Evolutionary conservation across 2,888 invertebrate genomes (phyloP), one percentile per base, ranked within the genome.

Genomic region (Oeneis ivallda): DNA sequence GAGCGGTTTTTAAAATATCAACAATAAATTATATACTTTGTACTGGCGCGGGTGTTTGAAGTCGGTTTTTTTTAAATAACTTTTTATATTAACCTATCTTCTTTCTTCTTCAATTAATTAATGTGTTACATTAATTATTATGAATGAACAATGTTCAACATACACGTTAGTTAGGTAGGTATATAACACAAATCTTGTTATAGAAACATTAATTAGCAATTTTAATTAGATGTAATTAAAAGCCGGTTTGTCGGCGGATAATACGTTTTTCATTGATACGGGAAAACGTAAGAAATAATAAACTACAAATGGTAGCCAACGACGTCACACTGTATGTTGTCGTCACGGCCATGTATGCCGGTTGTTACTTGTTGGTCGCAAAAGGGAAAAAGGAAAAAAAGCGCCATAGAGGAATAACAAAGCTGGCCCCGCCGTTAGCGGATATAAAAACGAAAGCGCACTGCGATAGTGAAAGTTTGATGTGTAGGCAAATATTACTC

Each of bases 401-500:
- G 69, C 26, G 76, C 67, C 72, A 73, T 67, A 69, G 77, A 83
- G 80, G 76, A 86, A 86, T 78, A 88, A 89, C 86, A 89, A 88
- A 88, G 82, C 84, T 80, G 76, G 74, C 76, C 76, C 76, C 77
- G 79, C 76, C 80, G 83, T 81, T 84, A 79, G 82, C 80, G 80
- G 85, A 84, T 86, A 86, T 87, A 90, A 91, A 92, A 92, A 90
- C 88, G 91, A 91, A 91, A 92, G 91, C 87, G 85, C 75, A 82
- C 83, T 71, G 75, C 79, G 91, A 89, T 89, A 91, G 91, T 92
- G 91, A 92, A 91, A 92, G 91, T 92, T 92, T 90, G 89, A 91
- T 91, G 90, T 92, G 91, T 90, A 89, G 88, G 91, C 89, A 91
- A 91, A 91, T 91, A 90, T 89, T 85, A 83, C 87, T 81, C 85